Base-by-base conservation (phyloP, 92 coral and sea anemone species). In the Parazoanthus swiftii region DNA sequence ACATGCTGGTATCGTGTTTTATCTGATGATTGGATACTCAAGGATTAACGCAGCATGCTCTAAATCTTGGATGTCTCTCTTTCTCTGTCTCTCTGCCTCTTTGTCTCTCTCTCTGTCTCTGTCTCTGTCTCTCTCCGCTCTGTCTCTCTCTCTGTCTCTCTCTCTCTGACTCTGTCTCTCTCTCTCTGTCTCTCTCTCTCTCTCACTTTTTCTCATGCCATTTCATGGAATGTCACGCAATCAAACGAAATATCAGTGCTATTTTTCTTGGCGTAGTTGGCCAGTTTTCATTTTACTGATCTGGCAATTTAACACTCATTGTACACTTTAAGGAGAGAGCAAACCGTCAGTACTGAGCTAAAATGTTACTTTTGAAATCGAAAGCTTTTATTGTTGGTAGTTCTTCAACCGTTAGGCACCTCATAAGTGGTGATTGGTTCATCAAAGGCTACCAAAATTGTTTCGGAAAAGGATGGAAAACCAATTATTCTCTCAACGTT, bases 401-500 rank as follows among this genome's bases (percentile, higher is more conserved):
- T 56, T 56, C 14, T 56, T 3, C 78, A 21, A 36, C 78, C n/a
- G 79, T 75, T 75, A 75, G 46, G 6, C 6, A 38, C n/a, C 79
- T 75, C 51, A 18, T 16, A 63, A 63, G 4, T 15, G 9, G 46
- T 9, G 39, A 14, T 26, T 20, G 38, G 51, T 16, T 39, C 46
- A 44, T 75, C 50, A 75, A 39, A 38, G 8, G 79, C 48, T 0
- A 29, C 0, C 36, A 29, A 75, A 75, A 14, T 20, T 25, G 4
- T 75, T 75, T n/a, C 23, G 79, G 50, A 44, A 38, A 75, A 20
- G 51, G 25, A 74, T 42, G 77, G 43, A 35, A 73, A 73, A 73
- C 77, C 77, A 75, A 75, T 38, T 16, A 75, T 18, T 75, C 79
- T 25, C 38, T 37, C 79, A 76, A 39, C 79, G 26, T 76, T 38